Evolutionary conservation across 2,888 invertebrate species (phyloP), one percentile per base, ranked within the genome.

Genomic region (Ditula angustiorana): DNA sequence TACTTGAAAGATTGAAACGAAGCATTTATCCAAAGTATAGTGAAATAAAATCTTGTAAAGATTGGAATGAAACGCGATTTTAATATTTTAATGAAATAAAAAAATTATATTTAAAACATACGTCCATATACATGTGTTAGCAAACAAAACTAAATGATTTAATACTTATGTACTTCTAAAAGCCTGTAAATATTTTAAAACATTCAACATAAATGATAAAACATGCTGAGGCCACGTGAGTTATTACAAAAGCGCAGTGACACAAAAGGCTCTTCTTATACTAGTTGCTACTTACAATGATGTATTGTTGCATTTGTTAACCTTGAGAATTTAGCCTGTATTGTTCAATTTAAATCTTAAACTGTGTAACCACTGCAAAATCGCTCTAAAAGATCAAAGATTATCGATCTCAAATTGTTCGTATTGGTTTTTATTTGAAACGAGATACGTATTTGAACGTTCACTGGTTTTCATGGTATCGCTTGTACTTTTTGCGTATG

Each of bases 221-320:
- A 74, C 67, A 5, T 28, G 33, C 61, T 52, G n/a, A 67, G 66
- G n/a, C 62, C 71, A 67, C 69, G 70, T 56, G 67, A 73, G 70
- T n/a, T n/a, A 41, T 77, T 77, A 74, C 69, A 75, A 74, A 76
- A 78, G 72, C 69, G 69, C 65, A 73, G 74, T 68, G 71, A 73
- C 74, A 83, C 80, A 83, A 83, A 80, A 76, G 78, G 72, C 70
- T 68, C 71, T 68, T 69, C 79, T 73, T 74, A 76, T 77, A 75
- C 74, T 77, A 78, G 47, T 44, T 35, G 59, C 59, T 50, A 13
- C 10, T 50, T 79, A 78, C 76, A 77, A 83, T 80, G 78, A 77
- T 76, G 76, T 81, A 82, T 79, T 80, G 78, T 80, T 74, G 72
- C 78, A 81, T 83, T 85, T 83, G 83, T 84, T 85, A 85, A 84